Conservation (phyloP, 2,797 vertebrate genomes). For the Silurus lanzhouensis region DNA sequence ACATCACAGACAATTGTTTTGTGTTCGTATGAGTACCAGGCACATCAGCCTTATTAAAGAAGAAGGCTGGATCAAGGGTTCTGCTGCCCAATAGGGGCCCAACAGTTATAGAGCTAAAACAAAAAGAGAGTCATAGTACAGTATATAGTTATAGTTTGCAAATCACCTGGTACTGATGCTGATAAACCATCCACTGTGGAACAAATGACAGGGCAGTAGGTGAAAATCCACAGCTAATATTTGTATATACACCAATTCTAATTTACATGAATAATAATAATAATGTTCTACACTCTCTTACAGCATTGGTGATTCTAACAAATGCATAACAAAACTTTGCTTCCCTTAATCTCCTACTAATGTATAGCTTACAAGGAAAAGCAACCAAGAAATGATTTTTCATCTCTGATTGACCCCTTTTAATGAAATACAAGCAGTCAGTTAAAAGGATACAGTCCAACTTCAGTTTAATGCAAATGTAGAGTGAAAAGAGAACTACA, state of each 20-base stretch:
- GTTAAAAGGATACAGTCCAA: conserved; percentile 66
- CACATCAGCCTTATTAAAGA: neutral
- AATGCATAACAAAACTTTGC: neutral
- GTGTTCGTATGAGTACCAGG: no score
- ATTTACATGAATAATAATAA: neutral
- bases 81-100: neutral
- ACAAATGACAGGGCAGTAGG: neutral
- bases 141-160: neutral
- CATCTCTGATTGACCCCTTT: conserved; percentile 54
- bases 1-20: neutral
- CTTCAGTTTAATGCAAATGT: conserved; percentile 72
- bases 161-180: no score
- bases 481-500: conserved; percentile 73
- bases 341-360: neutral
- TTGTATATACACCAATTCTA: neutral
- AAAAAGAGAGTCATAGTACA: neutral
- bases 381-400: conserved; percentile 22
- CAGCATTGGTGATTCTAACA: neutral
- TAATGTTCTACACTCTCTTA: neutral
- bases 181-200: neutral
- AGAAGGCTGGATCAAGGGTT: neutral
- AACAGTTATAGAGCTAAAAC: neutral
- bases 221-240: neutral
- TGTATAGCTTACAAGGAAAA: neutral
- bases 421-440: conserved; percentile 74